Percentiles rank a stretch among this genome's conserved stretches.
phyloP scores from a whole-genome alignment of 92 coral and sea anemone species.

The Paragorgia papillata region DNA sequence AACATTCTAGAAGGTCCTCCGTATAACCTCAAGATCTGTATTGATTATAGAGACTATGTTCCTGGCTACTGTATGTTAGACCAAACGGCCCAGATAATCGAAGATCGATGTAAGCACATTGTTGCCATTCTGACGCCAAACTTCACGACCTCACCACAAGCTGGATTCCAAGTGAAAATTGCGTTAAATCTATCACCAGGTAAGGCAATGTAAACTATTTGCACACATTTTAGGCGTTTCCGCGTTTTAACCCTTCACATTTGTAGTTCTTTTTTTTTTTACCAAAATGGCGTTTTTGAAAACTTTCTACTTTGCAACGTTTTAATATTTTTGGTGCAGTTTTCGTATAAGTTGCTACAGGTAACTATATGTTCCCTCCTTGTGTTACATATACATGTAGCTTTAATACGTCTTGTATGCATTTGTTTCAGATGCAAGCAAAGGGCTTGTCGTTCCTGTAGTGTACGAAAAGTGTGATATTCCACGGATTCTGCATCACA shows the following conservation, averaged over 20 bases:
- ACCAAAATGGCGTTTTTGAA: not conserved
- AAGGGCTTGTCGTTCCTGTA: slow-evolving; percentile 74
- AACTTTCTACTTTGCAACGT: not conserved
- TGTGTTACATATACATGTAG: not conserved
- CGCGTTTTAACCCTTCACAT: too few species aligned
- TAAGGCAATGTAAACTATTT: not conserved
- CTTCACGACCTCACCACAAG: slow-evolving; percentile 64
- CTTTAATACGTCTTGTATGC: not conserved
- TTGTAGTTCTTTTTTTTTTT: not conserved
- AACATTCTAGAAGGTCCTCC: slow-evolving; percentile 68
- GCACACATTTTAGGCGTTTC: too few species aligned
- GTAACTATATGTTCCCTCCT: not conserved
- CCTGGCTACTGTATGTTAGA: slow-evolving; percentile 56
- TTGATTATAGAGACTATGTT: slow-evolving; percentile 75
- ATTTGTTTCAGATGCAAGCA: slow-evolving; percentile 59
- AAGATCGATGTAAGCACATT: slow-evolving; percentile 68
- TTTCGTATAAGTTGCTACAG: not conserved
- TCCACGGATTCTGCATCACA: slow-evolving; percentile 57
- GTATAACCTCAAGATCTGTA: slow-evolving; percentile 71
- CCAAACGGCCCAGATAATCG: slow-evolving; percentile 62
- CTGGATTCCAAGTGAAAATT: slow-evolving; percentile 80
- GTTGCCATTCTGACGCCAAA: slow-evolving; percentile 75
- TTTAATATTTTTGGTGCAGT: not conserved
- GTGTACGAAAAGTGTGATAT: slow-evolving; percentile 58
- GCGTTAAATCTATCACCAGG: slow-evolving; percentile 86